phyloP scores from a whole-genome alignment of 2,113 vertebrate genomes.

The Plecturocebus donacophilus region DNA sequence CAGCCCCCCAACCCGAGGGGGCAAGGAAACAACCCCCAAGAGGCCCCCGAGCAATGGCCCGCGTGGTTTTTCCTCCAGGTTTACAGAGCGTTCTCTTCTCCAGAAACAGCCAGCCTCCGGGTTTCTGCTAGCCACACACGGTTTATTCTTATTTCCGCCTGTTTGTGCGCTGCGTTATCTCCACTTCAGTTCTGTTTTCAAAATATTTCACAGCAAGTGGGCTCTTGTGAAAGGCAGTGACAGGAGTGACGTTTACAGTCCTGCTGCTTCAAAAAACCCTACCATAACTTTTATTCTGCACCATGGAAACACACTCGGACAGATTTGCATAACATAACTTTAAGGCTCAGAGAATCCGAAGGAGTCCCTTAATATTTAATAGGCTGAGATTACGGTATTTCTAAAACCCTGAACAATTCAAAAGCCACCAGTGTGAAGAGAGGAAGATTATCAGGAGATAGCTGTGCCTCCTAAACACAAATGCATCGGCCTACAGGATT shows the following conservation, averaged over 20 bases:
- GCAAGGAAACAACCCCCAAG: background rate
- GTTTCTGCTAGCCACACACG: background rate
- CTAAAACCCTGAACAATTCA: background rate
- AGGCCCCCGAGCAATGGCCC: background rate
- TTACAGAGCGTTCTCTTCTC: background rate
- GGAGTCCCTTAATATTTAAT: constrained; percentile 45
- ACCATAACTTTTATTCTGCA: constrained; percentile 8
- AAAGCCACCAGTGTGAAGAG: background rate
- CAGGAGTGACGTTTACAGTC: background rate
- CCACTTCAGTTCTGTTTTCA: constrained; percentile 43
- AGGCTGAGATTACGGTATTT: background rate
- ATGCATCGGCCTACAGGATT: background rate
- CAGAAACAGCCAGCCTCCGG: background rate
- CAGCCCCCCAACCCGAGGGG: background rate
- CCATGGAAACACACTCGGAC: background rate
- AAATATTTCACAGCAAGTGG: constrained; percentile 49
- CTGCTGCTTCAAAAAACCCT: background rate
- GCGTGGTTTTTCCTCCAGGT: background rate
- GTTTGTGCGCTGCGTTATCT: background rate
- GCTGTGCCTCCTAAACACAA: background rate
- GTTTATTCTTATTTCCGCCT: background rate
- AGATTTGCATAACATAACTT: background rate
- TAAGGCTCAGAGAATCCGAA: background rate
- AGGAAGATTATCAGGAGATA: background rate
- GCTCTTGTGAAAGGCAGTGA: constrained; percentile 35